A percentile compares a stretch with the other conserved stretches of the same genome.
Evolutionary conservation across 30 jellyfish, hydroid and myxozoan species (phyloP).

Genomic region (Pelagia noctiluca): DNA sequence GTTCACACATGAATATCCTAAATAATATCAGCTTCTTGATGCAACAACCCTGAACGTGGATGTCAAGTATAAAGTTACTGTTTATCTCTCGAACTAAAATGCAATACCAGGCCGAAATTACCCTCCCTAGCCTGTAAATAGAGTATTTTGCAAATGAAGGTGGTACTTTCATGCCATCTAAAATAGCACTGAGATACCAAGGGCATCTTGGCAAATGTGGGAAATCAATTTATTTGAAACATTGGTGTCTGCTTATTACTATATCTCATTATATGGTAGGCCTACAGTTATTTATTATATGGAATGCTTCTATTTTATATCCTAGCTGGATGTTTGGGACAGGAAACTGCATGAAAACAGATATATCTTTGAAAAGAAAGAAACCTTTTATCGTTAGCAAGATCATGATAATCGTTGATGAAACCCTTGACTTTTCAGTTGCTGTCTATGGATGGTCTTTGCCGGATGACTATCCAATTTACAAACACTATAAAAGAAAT

Average conservation of each 20-base stretch:
- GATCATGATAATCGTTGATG: conserved; percentile 53
- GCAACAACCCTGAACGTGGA: too few species aligned
- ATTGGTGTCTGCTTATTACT: background rate
- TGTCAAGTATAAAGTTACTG: too few species aligned
- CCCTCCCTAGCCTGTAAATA: too few species aligned
- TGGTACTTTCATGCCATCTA: too few species aligned
- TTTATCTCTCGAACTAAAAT: too few species aligned
- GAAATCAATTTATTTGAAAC: too few species aligned
- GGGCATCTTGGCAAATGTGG: too few species aligned
- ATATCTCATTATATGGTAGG: background rate
- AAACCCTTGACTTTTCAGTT: conserved; percentile 62
- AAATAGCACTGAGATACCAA: too few species aligned
- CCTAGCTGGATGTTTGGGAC: conserved; percentile 65
- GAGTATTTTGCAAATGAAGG: too few species aligned
- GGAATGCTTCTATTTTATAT: background rate
- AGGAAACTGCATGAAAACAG: conserved; percentile 49
- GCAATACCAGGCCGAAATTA: too few species aligned
- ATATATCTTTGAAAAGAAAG: conserved; percentile 50
- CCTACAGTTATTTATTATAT: background rate
- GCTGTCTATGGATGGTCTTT: conserved; percentile 60
- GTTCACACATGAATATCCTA: background rate
- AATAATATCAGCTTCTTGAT: background rate
- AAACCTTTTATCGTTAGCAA: conserved; percentile 49
- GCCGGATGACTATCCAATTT: conserved; percentile 61
- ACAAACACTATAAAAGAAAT: conserved; percentile 52